Percentiles rank a stretch among this genome's conserved stretches.
These are phyloP conservation scores for Nephrotoma flavescens DNA, from an alignment of 2,888 invertebrate species.

Conservation along the genomic window DNA sequence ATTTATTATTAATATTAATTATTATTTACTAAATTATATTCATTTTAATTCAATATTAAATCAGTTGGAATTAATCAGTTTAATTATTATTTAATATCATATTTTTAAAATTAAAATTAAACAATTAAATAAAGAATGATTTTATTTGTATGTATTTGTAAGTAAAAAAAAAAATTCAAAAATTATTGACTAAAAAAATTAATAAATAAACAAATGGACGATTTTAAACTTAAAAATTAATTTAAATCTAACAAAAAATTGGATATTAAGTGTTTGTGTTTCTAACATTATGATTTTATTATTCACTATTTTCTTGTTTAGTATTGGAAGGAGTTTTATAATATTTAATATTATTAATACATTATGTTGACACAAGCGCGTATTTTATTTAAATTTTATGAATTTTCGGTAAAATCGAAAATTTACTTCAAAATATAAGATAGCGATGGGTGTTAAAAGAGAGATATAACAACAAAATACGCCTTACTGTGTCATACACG, in stretches of 20 bases:
- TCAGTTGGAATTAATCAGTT: background rate
- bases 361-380: background rate
- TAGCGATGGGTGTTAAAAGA: background rate
- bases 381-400: background rate
- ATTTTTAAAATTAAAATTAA: background rate
- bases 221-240: background rate
- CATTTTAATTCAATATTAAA: background rate
- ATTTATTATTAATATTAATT: background rate
- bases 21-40: background rate
- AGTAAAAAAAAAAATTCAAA: background rate
- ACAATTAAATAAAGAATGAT: background rate
- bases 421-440: background rate
- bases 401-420: background rate
- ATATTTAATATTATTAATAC: background rate
- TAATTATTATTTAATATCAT: background rate
- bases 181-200: background rate
- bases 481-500: background rate
- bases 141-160: background rate
- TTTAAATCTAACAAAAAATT: background rate
- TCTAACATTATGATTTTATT: background rate
- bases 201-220: background rate
- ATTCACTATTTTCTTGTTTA: background rate
- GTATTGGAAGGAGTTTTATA: background rate
- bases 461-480: background rate
- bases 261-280: background rate